Evolutionary conservation across 1,140 invertebrate genomes (phyloP), one percentile per base, ranked within the genome.

Genomic region (Drosophila tsacasi): DNA sequence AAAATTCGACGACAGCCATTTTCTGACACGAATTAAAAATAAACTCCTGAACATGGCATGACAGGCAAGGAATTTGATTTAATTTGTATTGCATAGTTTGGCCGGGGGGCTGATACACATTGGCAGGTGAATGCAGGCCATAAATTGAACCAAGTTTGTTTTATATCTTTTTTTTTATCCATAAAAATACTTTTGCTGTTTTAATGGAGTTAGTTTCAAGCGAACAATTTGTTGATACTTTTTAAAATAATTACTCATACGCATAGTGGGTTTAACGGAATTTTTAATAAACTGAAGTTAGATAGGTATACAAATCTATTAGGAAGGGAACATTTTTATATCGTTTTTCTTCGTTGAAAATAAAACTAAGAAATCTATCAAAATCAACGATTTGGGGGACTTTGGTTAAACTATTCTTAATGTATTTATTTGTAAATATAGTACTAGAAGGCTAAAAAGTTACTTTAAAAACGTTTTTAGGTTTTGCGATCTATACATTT

Each of bases 1-100:
- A 44, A 21, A 27, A n/a, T 27, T 66, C 40, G n/a, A 64, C 30
- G n/a, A 46, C 21, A 62, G 37, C 13, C 5, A 54, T 32, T 67
- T 42, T 42, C 47, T 17, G 62, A 52, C 37, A 37, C 30, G 47
- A 68, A 68, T 71, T 67, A 54, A 69, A 69, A 69, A 69, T 67
- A 9, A 67, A 69, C 40, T 65, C 19, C 13, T 46, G 40, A 7
- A 25, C n/a, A 23, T 25, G 12, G 55, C 21, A 49, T 49, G 47
- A 27, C 23, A 19, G 35, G 21, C 35, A 25, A 15, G 57, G 37
- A 23, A 42, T 65, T 44, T 30, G 19, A 61, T 61, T 65, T 44
- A 39, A 57, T 57, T 57, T 57, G 15, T 39, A 39, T 40, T 39
- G 35, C 15, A 57, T 39, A 39, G 19, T 55, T 55, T 30, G 10